Evolutionary conservation across 2,113 vertebrate genomes (phyloP).

Genomic region (Patagioenas fasciata): DNA sequence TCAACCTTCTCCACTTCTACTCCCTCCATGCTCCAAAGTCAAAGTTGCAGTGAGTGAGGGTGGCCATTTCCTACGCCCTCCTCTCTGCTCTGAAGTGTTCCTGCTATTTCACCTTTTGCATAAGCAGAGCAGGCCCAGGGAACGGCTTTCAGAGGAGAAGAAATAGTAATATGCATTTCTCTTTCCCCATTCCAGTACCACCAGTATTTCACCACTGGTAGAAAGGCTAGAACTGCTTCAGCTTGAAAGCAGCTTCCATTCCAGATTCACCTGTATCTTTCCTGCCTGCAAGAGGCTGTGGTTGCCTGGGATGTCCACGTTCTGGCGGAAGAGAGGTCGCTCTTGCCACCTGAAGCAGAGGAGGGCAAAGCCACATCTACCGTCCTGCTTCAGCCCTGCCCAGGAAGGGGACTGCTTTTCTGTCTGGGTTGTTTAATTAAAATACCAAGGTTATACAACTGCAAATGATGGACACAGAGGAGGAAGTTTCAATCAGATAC

Average conservation of each 20-base stretch:
- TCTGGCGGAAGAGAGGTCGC: fast-evolving
- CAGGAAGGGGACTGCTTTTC: neutral
- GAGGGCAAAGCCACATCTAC: neutral
- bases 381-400: neutral
- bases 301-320: neutral
- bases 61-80: fast-evolving
- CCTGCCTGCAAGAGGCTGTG: neutral
- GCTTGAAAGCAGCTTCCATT: neutral
- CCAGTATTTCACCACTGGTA: neutral
- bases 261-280: neutral
- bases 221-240: neutral
- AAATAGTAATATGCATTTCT: neutral
- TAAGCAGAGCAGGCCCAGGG: neutral
- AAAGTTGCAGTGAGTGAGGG: neutral
- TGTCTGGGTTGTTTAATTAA: neutral
- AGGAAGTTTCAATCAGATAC: constrained; percentile 38
- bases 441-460: neutral
- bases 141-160: neutral
- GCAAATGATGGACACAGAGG: neutral
- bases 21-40: neutral
- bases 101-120: neutral
- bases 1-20: neutral
- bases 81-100: neutral
- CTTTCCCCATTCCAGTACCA: neutral
- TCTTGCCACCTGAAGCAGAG: neutral